phyloP scores from a whole-genome alignment of 2,113 vertebrate species.

The Pelodiscus sinensis region DNA sequence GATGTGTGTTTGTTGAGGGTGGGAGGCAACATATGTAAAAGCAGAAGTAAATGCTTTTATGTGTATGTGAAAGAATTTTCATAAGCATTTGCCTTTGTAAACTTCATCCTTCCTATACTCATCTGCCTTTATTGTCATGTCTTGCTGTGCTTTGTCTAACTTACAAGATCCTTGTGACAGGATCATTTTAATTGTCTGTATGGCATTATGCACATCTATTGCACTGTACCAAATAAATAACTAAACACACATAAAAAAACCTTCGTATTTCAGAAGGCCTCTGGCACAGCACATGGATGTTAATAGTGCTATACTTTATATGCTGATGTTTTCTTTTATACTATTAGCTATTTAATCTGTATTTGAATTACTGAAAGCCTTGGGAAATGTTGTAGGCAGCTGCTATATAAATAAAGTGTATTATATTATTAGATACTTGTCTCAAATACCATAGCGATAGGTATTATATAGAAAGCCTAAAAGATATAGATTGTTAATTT shows the following conservation, averaged over 20 bases:
- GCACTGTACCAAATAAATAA: conserved; percentile 18
- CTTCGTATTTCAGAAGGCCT: conserved; percentile 21
- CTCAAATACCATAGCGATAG: not conserved
- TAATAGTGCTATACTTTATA: not conserved
- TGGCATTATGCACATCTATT: not conserved
- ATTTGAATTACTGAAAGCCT: not conserved
- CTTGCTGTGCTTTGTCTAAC: conserved; percentile 57
- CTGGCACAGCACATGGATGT: not conserved
- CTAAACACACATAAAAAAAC: not conserved
- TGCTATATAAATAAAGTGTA: not conserved
- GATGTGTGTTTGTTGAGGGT: conserved; percentile 17
- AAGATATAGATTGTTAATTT: not conserved
- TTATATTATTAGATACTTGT: not conserved
- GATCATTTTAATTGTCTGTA: conserved; percentile 55
- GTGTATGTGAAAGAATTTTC: conserved; percentile 59
- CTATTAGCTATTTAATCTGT: not conserved
- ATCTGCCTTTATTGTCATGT: conserved; percentile 6
- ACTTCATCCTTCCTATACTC: conserved; percentile 26
- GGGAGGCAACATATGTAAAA: conserved; percentile 29
- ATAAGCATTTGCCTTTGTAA: conserved; percentile 33
- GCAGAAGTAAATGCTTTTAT: conserved; percentile 49
- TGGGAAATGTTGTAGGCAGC: not conserved
- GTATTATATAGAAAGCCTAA: not conserved
- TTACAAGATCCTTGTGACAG: conserved; percentile 7
- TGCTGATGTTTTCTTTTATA: not conserved